Conservation (phyloP, 1,140 invertebrate genomes). For the Micrasema minimum region DNA sequence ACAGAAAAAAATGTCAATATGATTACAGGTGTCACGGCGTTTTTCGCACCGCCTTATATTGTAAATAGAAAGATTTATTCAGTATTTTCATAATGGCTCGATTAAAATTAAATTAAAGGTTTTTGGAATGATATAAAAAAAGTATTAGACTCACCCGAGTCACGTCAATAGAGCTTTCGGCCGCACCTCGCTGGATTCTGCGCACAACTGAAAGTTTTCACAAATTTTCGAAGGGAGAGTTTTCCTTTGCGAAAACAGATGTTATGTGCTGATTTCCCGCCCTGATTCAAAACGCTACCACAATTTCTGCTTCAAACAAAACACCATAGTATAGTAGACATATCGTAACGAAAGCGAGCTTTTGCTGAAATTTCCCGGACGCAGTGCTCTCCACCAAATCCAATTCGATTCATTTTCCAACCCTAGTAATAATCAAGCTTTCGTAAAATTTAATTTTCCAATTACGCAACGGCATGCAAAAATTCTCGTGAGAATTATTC, state of each 20-base stretch:
- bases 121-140: not conserved
- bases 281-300: slow-evolving; percentile 9
- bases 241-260: slow-evolving; percentile 33
- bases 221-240: slow-evolving; percentile 12
- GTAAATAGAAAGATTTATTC: not conserved
- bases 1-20: not conserved
- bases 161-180: slow-evolving; percentile 44
- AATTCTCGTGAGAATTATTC: not conserved
- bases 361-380: not conserved
- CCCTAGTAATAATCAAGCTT: not conserved
- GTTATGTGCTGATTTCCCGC: slow-evolving; percentile 15
- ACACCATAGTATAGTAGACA: slow-evolving; percentile 12
- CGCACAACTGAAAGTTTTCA: slow-evolving; percentile 33
- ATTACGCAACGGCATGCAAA: slow-evolving; percentile 6
- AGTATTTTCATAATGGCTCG: no score
- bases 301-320: slow-evolving; percentile 3
- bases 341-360: slow-evolving; percentile 29
- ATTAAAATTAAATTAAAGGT: not conserved
- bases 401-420: not conserved
- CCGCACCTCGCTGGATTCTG: slow-evolving; percentile 49
- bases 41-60: not conserved
- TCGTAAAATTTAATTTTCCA: not conserved
- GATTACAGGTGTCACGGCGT: not conserved
- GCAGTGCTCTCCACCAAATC: not conserved
- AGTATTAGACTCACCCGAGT: slow-evolving; percentile 45